These are phyloP conservation scores for Brienomyrus brachyistius DNA, from an alignment of 2,113 vertebrate genomes.

Conservation along the genomic window DNA sequence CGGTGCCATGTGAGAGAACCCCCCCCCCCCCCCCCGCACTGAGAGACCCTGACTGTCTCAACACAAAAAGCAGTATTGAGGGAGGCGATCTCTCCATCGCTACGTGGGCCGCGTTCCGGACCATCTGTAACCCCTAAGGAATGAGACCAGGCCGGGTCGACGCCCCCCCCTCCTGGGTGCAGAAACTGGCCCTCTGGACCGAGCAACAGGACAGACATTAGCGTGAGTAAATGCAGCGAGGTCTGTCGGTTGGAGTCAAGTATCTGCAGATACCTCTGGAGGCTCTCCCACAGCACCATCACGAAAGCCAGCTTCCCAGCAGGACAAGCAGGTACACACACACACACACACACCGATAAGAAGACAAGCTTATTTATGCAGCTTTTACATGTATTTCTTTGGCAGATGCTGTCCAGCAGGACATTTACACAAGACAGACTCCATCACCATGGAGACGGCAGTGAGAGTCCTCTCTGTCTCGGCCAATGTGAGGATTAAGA, in stretches of 20 bases:
- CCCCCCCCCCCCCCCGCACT: background rate
- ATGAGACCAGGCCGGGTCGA: background rate
- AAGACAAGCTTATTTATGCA: background rate
- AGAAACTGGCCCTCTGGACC: background rate
- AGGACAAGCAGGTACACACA: background rate
- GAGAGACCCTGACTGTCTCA: background rate
- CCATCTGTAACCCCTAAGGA: background rate
- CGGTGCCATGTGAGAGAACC: background rate
- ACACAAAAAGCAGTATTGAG: slow-evolving; percentile 11
- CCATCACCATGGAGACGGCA: background rate
- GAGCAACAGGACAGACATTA: background rate
- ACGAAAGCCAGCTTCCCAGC: background rate
- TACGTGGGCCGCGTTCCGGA: background rate
- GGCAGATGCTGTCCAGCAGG: background rate
- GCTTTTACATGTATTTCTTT: background rate
- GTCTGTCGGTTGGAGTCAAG: background rate
- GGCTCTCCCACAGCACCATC: background rate
- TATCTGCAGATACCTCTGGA: background rate
- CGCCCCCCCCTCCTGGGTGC: background rate
- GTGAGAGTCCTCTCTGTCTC: background rate
- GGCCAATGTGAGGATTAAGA: background rate
- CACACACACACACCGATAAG: background rate
- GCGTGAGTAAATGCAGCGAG: background rate
- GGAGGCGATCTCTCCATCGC: background rate
- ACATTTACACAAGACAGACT: background rate